These are phyloP conservation scores for Haliclona indistincta DNA, from an alignment of 37 sponge, comb jelly and placozoan genomes.

Conservation along the genomic window DNA sequence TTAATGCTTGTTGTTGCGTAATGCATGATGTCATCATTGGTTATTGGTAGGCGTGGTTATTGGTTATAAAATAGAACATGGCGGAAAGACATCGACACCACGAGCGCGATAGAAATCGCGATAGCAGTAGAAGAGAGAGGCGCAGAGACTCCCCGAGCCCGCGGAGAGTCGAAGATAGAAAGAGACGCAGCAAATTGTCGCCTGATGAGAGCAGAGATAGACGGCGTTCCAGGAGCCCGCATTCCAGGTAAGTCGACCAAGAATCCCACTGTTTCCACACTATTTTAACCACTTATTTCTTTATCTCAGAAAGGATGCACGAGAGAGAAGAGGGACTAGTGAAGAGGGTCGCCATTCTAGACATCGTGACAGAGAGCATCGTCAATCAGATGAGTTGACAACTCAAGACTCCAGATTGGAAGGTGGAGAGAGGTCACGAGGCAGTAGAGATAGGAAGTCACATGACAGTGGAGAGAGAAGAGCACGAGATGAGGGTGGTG, in stretches of 20 bases:
- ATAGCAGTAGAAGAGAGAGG: neutral
- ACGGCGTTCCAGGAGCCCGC: constrained; percentile 19
- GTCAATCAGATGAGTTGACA: too few relatives aligned
- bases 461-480: constrained; percentile 1
- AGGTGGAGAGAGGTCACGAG: neutral
- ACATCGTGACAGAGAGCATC: neutral
- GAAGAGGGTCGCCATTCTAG: neutral
- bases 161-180: neutral
- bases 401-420: too few relatives aligned
- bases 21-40: neutral
- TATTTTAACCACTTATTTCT: neutral
- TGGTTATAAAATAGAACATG: too few relatives aligned
- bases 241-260: constrained; percentile 1
- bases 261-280: neutral
- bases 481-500: constrained; percentile 1
- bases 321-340: constrained; percentile 12
- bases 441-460: neutral
- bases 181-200: neutral
- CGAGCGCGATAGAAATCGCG: neutral
- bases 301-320: neutral
- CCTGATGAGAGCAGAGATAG: neutral
- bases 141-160: neutral
- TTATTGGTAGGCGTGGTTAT: neutral
- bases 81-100: constrained; percentile 3
- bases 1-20: neutral